Evolutionary conservation across 2,113 vertebrate species (phyloP), one percentile per base, ranked within the genome.

Genomic region (Dicrurus megarhynchus): DNA sequence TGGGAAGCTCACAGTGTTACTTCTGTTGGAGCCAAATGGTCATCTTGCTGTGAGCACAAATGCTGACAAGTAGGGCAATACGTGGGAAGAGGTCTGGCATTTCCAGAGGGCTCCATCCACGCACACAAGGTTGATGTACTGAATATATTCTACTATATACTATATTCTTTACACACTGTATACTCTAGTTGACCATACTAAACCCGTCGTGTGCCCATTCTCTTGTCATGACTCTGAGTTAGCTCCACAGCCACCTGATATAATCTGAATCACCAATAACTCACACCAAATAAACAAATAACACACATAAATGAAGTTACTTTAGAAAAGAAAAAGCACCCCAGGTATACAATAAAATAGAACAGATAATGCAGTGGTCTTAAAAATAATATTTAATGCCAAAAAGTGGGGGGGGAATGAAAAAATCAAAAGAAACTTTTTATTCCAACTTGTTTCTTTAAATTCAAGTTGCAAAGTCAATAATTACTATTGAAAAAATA

Each of bases 31-130:
- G 78, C 85, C 90, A 88, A 63, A 88, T 67, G 92, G 80, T 69
- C 37, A 60, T 26, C 90, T 86, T 90, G 95, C 94, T 90, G 95
- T 35, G 71, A 96, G 92, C 87, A 95, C 89, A 95, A 69, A 56
- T 27, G 63, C 60, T 88, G 67, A 92, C 70, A 89, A 70, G 71
- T 3, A 23, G 78, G 67, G 83, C 13, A 16, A 28, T 19, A 42
- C 11, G 46, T 84, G 84, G 74, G 59, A 81, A 84, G 67, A n/a
- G 46, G 59, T 17, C 27, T 23, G 84, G 85, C 75, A 74, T 39
- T 78, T n/a, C 44, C 61, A 93, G 78, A 55, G 80, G 79, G 57
- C 80, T 73, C 32, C 49, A 55, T 19, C 23, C 57, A 22, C 3
- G 19, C 2, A 15, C 18, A 35, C 41, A 33, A 65, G 16, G 33